Percentiles rank a stretch among this genome's conserved stretches.
Evolutionary conservation across 2,113 vertebrate genomes (phyloP).

Genomic region (Nipponia nippon): DNA sequence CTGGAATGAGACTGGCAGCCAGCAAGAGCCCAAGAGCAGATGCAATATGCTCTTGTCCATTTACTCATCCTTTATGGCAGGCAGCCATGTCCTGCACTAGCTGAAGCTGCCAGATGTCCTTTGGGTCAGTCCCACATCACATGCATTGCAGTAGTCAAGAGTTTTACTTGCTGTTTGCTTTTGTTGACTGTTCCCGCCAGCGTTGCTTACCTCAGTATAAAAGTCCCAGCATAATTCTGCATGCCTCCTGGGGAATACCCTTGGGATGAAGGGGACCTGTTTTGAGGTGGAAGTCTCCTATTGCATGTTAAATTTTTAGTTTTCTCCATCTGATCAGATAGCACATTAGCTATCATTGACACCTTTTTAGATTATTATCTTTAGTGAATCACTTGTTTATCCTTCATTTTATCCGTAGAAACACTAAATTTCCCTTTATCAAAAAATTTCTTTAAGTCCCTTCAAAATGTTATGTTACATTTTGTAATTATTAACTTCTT

Average conservation of each 20-base stretch:
- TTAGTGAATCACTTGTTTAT: background rate
- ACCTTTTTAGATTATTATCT: background rate
- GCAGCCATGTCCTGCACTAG: constrained; percentile 46
- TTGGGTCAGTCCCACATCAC: constrained; percentile 1
- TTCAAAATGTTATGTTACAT: background rate
- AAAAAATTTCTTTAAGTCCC: background rate
- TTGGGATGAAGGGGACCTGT: background rate
- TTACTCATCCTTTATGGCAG: constrained; percentile 33
- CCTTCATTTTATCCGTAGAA: background rate
- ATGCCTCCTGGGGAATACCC: background rate
- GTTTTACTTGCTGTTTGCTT: background rate
- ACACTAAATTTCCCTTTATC: background rate
- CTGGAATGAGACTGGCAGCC: background rate
- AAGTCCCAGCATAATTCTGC: background rate
- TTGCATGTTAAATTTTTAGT: background rate
- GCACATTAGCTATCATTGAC: background rate
- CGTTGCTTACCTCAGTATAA: background rate
- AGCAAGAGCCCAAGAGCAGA: constrained; percentile 37
- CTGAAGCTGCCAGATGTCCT: constrained; percentile 48
- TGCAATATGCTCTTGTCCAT: constrained; percentile 44
- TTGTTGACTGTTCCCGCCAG: background rate
- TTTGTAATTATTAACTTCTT: background rate
- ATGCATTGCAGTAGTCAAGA: background rate
- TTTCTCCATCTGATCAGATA: background rate
- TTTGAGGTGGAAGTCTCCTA: background rate